These are phyloP conservation scores for Sus cebifrons DNA, from an alignment of 2,797 vertebrate species.

Conservation along the genomic window DNA sequence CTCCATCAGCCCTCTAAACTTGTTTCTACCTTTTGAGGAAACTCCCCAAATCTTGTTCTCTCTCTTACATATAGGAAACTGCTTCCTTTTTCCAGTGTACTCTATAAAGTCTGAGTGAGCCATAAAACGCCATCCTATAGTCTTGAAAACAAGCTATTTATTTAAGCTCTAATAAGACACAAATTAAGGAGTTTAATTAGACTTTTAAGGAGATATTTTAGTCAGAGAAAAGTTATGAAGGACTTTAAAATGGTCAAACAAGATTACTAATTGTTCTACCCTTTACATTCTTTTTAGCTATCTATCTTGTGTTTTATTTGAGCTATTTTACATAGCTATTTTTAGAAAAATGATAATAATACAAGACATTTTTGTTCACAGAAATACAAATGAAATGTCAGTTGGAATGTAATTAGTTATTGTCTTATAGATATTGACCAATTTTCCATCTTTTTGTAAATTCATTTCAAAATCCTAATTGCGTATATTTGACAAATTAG, in stretches of 20 bases:
- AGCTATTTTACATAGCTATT: background rate
- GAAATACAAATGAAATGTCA: background rate
- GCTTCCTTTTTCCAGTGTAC: background rate
- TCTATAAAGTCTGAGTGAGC: background rate
- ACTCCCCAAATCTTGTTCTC: background rate
- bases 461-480: slow-evolving; percentile 48
- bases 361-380: background rate
- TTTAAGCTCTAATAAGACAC: background rate
- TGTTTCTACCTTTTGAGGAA: background rate
- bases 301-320: background rate
- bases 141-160: background rate
- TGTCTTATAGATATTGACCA: background rate
- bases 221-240: background rate
- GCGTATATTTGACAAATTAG: background rate
- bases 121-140: background rate
- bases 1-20: background rate
- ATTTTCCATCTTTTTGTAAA: slow-evolving; percentile 40
- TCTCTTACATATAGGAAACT: background rate
- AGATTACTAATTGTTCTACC: background rate
- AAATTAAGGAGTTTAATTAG: background rate
- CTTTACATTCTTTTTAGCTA: background rate
- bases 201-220: background rate
- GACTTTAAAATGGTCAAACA: background rate
- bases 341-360: background rate
- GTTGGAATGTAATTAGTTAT: background rate